Evolutionary conservation across 1,140 invertebrate species (phyloP).

Genomic region (Orchesella cincta): DNA sequence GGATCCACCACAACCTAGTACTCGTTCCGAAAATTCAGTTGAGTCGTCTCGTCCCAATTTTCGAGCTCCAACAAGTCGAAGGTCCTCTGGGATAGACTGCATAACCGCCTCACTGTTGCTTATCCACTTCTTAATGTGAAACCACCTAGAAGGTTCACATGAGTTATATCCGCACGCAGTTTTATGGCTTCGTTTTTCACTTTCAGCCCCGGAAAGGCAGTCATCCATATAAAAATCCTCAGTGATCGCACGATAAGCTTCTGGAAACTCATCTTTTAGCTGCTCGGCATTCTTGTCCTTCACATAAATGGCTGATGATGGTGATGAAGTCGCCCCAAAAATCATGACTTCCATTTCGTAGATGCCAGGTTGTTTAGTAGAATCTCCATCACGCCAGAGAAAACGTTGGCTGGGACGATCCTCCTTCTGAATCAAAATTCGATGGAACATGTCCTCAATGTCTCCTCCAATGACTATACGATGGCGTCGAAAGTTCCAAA

Average conservation of each 20-base stretch:
- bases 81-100: constrained; percentile 11
- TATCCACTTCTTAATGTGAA: constrained; percentile 17
- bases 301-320: not conserved
- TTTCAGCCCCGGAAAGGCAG: not conserved
- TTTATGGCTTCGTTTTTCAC: not conserved
- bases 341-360: constrained; percentile 41
- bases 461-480: constrained; percentile 29
- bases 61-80: not conserved
- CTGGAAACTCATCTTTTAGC: not conserved
- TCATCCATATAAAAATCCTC: not conserved
- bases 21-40: not conserved
- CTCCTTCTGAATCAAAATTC: constrained; percentile 6
- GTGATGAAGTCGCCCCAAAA: constrained; percentile 36
- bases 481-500: constrained; percentile 21
- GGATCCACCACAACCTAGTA: constrained; percentile 37
- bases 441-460: constrained; percentile 44
- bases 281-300: constrained; percentile 3
- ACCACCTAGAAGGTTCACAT: not conserved
- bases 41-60: not conserved
- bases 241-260: not conserved
- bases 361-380: not conserved
- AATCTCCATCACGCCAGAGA: constrained; percentile 22
- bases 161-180: not conserved
- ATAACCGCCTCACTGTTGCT: not conserved
- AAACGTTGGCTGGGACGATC: constrained; percentile 30